A percentile compares a stretch with the other conserved stretches of the same genome.
These are phyloP conservation scores for Melanotus villosus DNA, from an alignment of 2,888 invertebrate species.

Conservation along the genomic window DNA sequence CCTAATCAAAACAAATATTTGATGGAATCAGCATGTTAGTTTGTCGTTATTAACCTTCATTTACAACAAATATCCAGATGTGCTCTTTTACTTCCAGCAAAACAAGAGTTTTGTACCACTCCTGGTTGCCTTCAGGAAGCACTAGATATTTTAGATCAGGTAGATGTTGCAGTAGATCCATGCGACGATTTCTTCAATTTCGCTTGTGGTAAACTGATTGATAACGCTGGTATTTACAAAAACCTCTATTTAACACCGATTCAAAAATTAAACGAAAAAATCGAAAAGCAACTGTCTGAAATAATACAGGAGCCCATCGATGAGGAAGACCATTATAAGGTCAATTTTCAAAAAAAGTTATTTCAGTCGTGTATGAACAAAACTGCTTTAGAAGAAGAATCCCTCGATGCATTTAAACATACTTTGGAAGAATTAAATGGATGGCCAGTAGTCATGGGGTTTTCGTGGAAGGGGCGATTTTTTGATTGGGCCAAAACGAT, in stretches of 20 bases:
- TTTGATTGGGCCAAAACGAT: slow-evolving; percentile 57
- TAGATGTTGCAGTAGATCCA: slow-evolving; percentile 78
- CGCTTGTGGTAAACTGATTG: slow-evolving; percentile 30
- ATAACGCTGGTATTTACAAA: not conserved
- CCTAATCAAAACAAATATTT: no score
- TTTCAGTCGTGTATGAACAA: slow-evolving; percentile 56
- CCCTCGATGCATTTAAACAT: slow-evolving; percentile 16
- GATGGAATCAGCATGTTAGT: no score
- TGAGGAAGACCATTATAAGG: slow-evolving; percentile 30
- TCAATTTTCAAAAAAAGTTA: slow-evolving; percentile 27
- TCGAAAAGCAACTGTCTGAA: slow-evolving; percentile 15
- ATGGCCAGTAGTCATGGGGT: slow-evolving; percentile 57
- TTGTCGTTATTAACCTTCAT: no score
- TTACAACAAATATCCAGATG: no score
- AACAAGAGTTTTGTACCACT: not conserved
- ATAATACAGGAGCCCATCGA: slow-evolving; percentile 21
- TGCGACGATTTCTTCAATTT: slow-evolving; percentile 79
- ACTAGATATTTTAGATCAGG: slow-evolving; percentile 76
- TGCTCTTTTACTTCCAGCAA: no score
- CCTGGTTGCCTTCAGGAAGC: slow-evolving; percentile 64
- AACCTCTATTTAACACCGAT: not conserved
- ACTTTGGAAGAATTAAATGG: slow-evolving; percentile 51
- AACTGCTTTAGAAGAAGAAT: slow-evolving; percentile 40
- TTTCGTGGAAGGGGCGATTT: slow-evolving; percentile 51
- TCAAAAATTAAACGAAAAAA: not conserved